Evolutionary conservation across 2,113 vertebrate genomes (phyloP).

Genomic region (Sander lucioperca): DNA sequence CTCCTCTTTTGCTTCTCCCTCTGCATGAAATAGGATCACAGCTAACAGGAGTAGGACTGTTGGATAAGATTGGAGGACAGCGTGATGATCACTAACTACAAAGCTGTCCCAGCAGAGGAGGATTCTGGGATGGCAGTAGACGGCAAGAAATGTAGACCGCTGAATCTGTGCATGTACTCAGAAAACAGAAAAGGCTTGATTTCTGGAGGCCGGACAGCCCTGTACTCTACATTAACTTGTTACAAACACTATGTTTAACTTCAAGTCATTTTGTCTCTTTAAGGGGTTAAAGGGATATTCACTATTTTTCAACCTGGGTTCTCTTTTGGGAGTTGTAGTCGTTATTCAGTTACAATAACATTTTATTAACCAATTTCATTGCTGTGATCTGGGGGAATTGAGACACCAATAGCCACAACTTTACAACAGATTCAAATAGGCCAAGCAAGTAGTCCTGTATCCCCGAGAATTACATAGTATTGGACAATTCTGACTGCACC

Average conservation of each 20-base stretch:
- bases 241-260: too few relatives aligned
- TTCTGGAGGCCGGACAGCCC: not conserved
- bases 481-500: not conserved
- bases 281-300: not conserved
- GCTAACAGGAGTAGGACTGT: constrained; percentile 28
- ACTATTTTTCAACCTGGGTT: not conserved
- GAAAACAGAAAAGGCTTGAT: not conserved
- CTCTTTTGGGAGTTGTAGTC: not conserved
- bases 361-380: not conserved
- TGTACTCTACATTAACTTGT: not conserved
- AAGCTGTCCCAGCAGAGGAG: constrained; percentile 22
- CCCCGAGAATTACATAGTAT: not conserved
- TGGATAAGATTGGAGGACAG: constrained; percentile 26
- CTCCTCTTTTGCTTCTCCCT: not conserved
- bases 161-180: not conserved
- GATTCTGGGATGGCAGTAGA: not conserved
- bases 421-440: not conserved
- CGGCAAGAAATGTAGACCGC: not conserved
- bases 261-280: not conserved
- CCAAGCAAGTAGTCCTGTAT: not conserved
- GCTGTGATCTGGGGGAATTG: not conserved
- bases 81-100: not conserved
- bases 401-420: not conserved
- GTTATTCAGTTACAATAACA: not conserved
- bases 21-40: constrained; percentile 62